A percentile compares a stretch with the other conserved stretches of the same genome.
phyloP scores from a whole-genome alignment of 2,113 vertebrate species.

The pig (Sus scrofa) region T2T-Sscrofa CM000828.6:46084501-46085000 shows the following conservation, averaged over 20 bases:
- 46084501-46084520: conserved; percentile 51
- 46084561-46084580: conserved; percentile 35
- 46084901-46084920: background rate
- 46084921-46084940: background rate
- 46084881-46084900: background rate
- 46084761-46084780: conserved; percentile 34
- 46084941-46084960: background rate
- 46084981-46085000: background rate
- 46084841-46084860: background rate
- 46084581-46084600: conserved; percentile 14
- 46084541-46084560: conserved; percentile 13
- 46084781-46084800: background rate
- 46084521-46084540: conserved; percentile 12
- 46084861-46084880: background rate
- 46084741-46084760: background rate
- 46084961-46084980: background rate
- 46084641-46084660: conserved; percentile 13
- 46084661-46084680: background rate
- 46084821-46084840: background rate
- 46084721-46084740: conserved; percentile 32
- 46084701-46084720: background rate
- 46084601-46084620: background rate
- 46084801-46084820: background rate
- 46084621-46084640: conserved; percentile 20
- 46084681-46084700: background rate